Percentiles rank a stretch among this genome's conserved stretches.
These are phyloP conservation scores for Netelia fuscicornis DNA, from an alignment of 2,888 invertebrate species.

Conservation along the genomic window DNA sequence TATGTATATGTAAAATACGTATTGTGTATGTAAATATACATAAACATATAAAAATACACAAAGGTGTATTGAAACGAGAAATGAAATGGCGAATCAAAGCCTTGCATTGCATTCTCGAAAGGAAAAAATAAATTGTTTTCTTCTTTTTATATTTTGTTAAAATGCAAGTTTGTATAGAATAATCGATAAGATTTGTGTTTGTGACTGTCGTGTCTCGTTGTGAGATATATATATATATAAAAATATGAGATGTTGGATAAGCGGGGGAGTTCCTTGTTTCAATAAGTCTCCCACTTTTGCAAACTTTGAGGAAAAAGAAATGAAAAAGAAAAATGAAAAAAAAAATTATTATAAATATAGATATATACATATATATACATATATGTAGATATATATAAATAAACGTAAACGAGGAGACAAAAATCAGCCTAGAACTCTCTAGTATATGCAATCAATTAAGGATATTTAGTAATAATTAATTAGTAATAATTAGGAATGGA, in stretches of 20 bases:
- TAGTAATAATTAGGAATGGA: constrained; percentile 54
- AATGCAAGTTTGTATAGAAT: constrained; percentile 33
- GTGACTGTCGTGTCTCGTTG: constrained; percentile 36
- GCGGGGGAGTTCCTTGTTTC: constrained; percentile 43
- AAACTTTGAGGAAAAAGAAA: constrained; percentile 34
- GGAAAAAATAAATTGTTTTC: constrained; percentile 22
- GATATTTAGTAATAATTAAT: constrained; percentile 6
- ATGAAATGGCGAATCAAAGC: constrained; percentile 48
- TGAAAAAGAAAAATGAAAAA: neutral
- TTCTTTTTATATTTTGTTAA: constrained; percentile 5
- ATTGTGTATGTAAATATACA: constrained; percentile 10
- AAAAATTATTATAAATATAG: neutral
- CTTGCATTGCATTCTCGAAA: constrained; percentile 73
- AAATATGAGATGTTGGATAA: constrained; percentile 24
- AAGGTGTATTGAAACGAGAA: neutral
- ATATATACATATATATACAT: no score
- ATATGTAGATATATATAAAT: no score
- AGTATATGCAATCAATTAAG: constrained; percentile 47
- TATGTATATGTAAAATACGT: constrained; percentile 68
- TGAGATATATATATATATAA: constrained; percentile 10
- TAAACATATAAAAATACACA: constrained; percentile 19
- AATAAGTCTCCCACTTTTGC: constrained; percentile 43
- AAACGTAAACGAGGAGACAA: neutral
- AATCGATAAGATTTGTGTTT: constrained; percentile 28
- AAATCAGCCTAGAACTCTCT: constrained; percentile 58